phyloP scores from a whole-genome alignment of 2,797 vertebrate genomes.

The Centroberyx gerrardi region DNA sequence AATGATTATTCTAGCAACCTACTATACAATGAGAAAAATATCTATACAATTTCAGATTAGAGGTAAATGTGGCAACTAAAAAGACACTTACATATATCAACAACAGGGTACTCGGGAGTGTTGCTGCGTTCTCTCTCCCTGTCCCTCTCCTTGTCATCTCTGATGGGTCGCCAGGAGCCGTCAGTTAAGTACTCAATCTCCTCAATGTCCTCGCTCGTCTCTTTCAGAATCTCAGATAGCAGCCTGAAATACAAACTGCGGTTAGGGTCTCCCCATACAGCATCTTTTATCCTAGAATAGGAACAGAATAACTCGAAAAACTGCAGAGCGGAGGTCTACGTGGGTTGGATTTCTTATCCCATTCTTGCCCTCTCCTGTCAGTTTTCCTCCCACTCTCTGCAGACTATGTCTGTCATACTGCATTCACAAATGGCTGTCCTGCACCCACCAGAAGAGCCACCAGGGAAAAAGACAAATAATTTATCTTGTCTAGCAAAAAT shows the following conservation, averaged over 20 bases:
- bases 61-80: not conserved
- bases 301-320: not conserved
- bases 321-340: not conserved
- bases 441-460: not conserved
- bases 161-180: slow-evolving; percentile 96
- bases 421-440: not conserved
- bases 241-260: slow-evolving; percentile 76
- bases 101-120: slow-evolving; percentile 93
- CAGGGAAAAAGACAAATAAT: no score
- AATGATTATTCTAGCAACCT: not conserved
- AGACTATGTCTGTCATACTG: not conserved
- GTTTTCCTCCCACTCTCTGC: not conserved
- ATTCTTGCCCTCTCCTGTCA: not conserved
- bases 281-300: not conserved
- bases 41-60: not conserved
- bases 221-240: slow-evolving; percentile 94
- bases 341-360: not conserved
- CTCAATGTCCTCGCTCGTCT: slow-evolving; percentile 93
- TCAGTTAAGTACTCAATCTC: slow-evolving; percentile 98
- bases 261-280: slow-evolving; percentile 27
- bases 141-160: slow-evolving; percentile 92
- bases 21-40: not conserved
- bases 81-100: slow-evolving; percentile 91
- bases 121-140: slow-evolving; percentile 91
- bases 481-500: no score